A percentile compares a stretch with the other conserved stretches of the same genome.
These are phyloP conservation scores for Galendromus occidentalis DNA, from an alignment of 1,140 invertebrate species.

Conservation along the genomic window DNA sequence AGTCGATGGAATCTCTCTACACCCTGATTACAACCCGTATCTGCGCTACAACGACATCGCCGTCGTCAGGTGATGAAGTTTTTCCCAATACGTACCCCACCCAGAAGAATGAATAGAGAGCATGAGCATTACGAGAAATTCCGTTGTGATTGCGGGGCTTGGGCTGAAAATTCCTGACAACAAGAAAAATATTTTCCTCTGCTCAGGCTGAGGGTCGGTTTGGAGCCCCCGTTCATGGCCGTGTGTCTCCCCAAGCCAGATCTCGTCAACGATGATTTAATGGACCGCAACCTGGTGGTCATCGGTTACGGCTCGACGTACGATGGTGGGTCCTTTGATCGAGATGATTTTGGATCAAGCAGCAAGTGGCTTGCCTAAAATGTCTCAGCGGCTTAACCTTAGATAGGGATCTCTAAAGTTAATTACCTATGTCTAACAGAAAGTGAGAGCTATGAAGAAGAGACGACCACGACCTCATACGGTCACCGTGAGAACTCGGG, in stretches of 20 bases:
- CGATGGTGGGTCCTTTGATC: background rate
- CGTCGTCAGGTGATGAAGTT: background rate
- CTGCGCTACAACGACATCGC: slow-evolving; percentile 8
- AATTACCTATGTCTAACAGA: too few relatives aligned
- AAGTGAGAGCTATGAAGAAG: too few relatives aligned
- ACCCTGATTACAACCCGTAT: slow-evolving; percentile 5
- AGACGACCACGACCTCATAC: too few relatives aligned
- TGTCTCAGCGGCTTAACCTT: too few relatives aligned
- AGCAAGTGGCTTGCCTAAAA: too few relatives aligned
- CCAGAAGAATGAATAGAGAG: background rate
- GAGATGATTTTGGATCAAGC: too few relatives aligned
- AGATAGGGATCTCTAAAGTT: too few relatives aligned
- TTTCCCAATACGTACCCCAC: background rate
- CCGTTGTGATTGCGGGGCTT: background rate
- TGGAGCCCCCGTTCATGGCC: background rate
- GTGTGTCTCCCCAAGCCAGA: background rate
- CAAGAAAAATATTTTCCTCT: background rate
- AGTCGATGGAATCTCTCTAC: background rate
- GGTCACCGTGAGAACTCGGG: too few relatives aligned
- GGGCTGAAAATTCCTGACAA: too few relatives aligned
- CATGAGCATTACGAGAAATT: background rate
- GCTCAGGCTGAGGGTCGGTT: background rate
- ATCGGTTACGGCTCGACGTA: slow-evolving; percentile 1
- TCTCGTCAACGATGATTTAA: background rate
- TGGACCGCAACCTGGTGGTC: background rate